Percentiles rank a stretch among this genome's conserved stretches.
Evolutionary conservation across 2,797 vertebrate genomes (phyloP).

Genomic region (Kryptolebias ocellatus): DNA sequence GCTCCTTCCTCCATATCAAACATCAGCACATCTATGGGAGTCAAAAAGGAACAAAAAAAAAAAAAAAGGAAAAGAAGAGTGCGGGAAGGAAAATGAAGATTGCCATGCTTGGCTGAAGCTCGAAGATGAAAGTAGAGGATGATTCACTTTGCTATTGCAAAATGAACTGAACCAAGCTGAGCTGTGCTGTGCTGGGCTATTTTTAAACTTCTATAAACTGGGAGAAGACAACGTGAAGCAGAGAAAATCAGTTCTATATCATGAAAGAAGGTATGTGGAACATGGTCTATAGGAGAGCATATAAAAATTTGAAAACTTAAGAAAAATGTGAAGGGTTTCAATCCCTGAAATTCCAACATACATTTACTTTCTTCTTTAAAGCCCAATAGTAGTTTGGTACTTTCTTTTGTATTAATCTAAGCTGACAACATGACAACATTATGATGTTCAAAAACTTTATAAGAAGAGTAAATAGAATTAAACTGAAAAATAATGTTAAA

Average conservation of each 20-base stretch:
- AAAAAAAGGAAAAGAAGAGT: slow-evolving; percentile 54
- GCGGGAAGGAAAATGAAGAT: slow-evolving; percentile 76
- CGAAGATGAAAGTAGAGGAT: slow-evolving; percentile 77
- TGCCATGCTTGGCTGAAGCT: slow-evolving; percentile 79
- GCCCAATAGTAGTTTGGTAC: too few relatives aligned
- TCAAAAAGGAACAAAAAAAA: slow-evolving; percentile 3
- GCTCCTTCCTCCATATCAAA: slow-evolving; percentile 79
- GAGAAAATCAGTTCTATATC: slow-evolving; percentile 63
- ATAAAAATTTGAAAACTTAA: too few relatives aligned
- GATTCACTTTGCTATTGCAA: slow-evolving; percentile 77
- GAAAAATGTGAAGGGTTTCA: too few relatives aligned
- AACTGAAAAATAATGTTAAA: too few relatives aligned
- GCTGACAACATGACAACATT: too few relatives aligned
- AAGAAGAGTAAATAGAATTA: too few relatives aligned
- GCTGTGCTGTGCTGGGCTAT: slow-evolving; percentile 69
- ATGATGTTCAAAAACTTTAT: too few relatives aligned
- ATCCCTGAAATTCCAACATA: too few relatives aligned
- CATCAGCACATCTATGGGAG: slow-evolving; percentile 73
- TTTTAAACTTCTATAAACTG: slow-evolving; percentile 75
- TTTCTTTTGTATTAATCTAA: too few relatives aligned
- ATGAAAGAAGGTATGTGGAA: slow-evolving; percentile 44
- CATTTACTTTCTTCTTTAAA: too few relatives aligned
- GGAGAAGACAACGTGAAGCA: slow-evolving; percentile 65
- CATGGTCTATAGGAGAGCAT: not conserved
- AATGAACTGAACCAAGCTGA: slow-evolving; percentile 76